Evolutionary conservation across 2,888 invertebrate genomes (phyloP), one percentile per base, ranked within the genome.

Genomic region (Microctonus aethiopoides): DNA sequence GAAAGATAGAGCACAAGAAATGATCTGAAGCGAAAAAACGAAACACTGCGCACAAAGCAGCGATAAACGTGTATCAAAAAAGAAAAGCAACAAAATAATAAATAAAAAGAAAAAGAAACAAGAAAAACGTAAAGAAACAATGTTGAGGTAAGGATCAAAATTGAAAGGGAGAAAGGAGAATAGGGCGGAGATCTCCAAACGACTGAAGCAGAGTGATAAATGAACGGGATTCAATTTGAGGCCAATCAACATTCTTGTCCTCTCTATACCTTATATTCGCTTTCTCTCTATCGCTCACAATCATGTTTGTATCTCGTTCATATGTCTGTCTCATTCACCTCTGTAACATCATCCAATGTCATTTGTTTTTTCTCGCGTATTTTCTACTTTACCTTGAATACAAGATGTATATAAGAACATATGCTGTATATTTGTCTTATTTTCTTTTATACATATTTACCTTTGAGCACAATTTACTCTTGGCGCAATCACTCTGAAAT

Each of bases 161-260:
- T 68, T 29, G 66, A 73, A 73, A 68, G 65, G 54, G 54, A 29
- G 41, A 72, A 70, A 54, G 54, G 63, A 41, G 60, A 71, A 63
- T 54, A 26, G 36, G 54, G 60, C 32, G 59, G 54, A 65, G 62
- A 54, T 54, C 59, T 60, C 63, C 57, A 61, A 75, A 71, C 64
- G 72, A 59, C 51, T 41, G 71, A 69, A 66, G 73, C 71, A 71
- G 79, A 83, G 82, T 84, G 84, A 84, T 84, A 81, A 83, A 84
- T 83, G 83, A 80, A 78, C 75, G 80, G 79, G 81, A 81, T 84
- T 84, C 83, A 84, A 84, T 84, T 84, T 84, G 81, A 80, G 83
- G 78, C 83, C 84, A 84, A 84, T 84, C 84, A 84, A 84, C 84
- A 84, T 84, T 84, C 83, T 81, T 81, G 82, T 83, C 79, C 74